A percentile compares a stretch with the other conserved stretches of the same genome.
Conservation (phyloP, 2,113 vertebrate species). For the Chrysochloris asiatica region DNA sequence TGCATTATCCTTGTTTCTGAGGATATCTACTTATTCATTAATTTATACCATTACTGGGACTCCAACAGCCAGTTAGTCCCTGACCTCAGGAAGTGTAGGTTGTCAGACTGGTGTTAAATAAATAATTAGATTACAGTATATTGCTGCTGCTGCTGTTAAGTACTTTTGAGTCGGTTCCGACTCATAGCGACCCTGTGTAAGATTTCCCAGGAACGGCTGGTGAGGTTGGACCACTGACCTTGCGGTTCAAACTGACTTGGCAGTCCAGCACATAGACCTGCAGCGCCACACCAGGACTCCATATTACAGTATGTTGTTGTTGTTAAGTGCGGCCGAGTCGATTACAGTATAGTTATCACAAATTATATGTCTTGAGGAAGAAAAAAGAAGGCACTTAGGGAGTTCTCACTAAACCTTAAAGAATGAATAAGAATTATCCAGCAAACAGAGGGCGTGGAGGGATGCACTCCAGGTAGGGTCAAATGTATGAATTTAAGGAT, state of each 20-base stretch:
- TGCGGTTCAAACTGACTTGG: too few relatives aligned
- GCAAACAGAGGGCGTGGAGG: neutral
- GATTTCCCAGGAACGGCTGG: too few relatives aligned
- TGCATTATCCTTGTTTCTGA: neutral
- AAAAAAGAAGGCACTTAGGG: slow-evolving; percentile 10
- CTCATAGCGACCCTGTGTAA: too few relatives aligned
- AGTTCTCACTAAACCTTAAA: slow-evolving; percentile 34
- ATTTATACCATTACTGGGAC: neutral
- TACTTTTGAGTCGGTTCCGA: too few relatives aligned
- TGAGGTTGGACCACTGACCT: too few relatives aligned
- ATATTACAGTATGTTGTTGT: too few relatives aligned
- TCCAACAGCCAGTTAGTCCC: slow-evolving; percentile 22
- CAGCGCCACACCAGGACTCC: too few relatives aligned
- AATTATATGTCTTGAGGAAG: slow-evolving; percentile 42
- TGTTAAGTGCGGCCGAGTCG: too few relatives aligned
- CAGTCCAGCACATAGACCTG: too few relatives aligned
- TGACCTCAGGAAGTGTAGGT: slow-evolving; percentile 43
- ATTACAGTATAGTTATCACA: slow-evolving; percentile 29
- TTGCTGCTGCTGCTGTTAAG: too few relatives aligned
- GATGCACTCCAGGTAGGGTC: neutral
- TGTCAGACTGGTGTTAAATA: slow-evolving; percentile 36
- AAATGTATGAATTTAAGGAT: neutral
- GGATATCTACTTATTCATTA: neutral
- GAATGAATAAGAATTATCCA: neutral
- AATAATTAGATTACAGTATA: slow-evolving; percentile 47